Conservation (phyloP, 2,797 vertebrate species). For the Bucorvus abyssinicus region DNA sequence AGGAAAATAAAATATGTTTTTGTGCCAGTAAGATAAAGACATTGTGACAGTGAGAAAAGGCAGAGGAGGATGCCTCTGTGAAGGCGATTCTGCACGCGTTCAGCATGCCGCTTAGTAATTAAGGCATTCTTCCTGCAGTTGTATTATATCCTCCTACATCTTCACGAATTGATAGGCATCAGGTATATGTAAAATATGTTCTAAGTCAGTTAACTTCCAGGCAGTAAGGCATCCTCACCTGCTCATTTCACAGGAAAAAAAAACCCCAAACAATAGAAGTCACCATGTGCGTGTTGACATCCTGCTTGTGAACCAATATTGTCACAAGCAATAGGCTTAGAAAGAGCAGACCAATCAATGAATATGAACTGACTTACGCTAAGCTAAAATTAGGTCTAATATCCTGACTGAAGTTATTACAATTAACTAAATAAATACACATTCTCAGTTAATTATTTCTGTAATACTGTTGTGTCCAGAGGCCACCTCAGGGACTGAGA, state of each 20-base stretch:
- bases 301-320: constrained; percentile 55
- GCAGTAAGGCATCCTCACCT: constrained; percentile 28
- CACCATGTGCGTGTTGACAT: neutral
- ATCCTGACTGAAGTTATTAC: neutral
- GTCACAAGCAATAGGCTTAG: constrained; percentile 9
- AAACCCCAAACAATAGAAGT: neutral
- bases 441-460: constrained; percentile 8
- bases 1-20: neutral
- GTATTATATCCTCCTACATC: neutral
- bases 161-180: neutral
- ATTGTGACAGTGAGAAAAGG: neutral
- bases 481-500: neutral
- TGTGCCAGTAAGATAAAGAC: neutral
- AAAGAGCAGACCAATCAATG: neutral
- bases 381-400: constrained; percentile 16
- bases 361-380: neutral
- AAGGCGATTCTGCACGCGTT: neutral
- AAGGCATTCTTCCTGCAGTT: neutral
- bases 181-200: neutral
- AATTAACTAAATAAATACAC: constrained; percentile 47
- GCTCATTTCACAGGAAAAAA: constrained; percentile 39
- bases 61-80: neutral
- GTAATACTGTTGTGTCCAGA: neutral
- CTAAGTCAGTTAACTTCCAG: neutral
- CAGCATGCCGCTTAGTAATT: neutral